These are phyloP conservation scores for Pelecanus crispus DNA, from an alignment of 2,113 vertebrate species.

Conservation along the genomic window DNA sequence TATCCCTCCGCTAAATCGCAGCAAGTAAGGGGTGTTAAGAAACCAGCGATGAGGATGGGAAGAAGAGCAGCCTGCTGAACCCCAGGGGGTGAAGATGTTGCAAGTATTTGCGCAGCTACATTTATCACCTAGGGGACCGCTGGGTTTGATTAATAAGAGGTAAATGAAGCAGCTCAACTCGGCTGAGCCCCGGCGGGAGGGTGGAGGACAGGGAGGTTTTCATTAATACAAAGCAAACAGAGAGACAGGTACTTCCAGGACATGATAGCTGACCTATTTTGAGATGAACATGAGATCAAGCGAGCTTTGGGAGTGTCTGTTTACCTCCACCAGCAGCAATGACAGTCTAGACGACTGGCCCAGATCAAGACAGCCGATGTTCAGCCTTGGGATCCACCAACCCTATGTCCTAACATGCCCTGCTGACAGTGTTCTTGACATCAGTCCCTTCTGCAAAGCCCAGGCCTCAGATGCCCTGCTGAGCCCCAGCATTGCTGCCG, in stretches of 20 bases:
- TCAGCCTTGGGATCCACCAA: background rate
- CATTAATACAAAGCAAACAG: background rate
- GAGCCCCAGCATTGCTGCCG: background rate
- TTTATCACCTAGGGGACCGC: background rate
- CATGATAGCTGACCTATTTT: background rate
- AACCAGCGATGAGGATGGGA: background rate
- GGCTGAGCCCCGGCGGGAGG: background rate
- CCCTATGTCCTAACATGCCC: background rate
- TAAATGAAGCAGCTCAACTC: background rate
- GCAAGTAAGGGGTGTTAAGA: background rate
- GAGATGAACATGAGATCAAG: background rate
- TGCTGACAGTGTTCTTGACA: background rate
- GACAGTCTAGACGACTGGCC: background rate
- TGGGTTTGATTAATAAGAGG: background rate
- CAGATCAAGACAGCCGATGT: background rate
- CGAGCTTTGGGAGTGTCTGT: background rate
- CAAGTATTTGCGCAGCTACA: background rate
- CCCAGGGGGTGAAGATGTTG: background rate
- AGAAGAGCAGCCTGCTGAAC: background rate
- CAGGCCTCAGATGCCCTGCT: fast-evolving
- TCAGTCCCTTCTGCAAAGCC: background rate
- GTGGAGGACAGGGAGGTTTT: background rate
- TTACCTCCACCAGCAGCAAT: background rate
- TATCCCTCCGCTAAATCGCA: fast-evolving
- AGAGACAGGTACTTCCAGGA: background rate